These are phyloP conservation scores for Latrodectus geometricus DNA, from an alignment of 1,140 invertebrate genomes.

Conservation along the genomic window DNA sequence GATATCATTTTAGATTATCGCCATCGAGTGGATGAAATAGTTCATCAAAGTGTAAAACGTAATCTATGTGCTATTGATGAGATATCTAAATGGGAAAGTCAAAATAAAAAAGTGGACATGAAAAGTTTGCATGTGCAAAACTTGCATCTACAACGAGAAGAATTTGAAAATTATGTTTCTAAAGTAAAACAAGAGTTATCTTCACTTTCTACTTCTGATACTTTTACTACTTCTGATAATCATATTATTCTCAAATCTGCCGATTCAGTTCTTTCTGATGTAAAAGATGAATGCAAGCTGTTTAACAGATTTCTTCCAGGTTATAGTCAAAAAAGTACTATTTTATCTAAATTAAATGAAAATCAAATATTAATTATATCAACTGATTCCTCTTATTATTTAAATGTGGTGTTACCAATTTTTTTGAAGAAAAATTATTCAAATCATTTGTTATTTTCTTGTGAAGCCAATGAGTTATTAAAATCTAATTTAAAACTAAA, in stretches of 20 bases:
- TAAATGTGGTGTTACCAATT: slow-evolving; percentile 26
- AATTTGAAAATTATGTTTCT: slow-evolving; percentile 30
- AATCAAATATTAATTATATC: slow-evolving; percentile 39
- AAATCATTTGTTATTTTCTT: slow-evolving; percentile 28
- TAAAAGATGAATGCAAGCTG: slow-evolving; percentile 37
- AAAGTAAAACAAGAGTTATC: slow-evolving; percentile 14
- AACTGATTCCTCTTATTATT: slow-evolving; percentile 31
- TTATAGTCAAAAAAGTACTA: slow-evolving; percentile 21
- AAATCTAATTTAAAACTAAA: slow-evolving; percentile 13
- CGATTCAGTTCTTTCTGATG: slow-evolving; percentile 10
- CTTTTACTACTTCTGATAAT: slow-evolving; percentile 12
- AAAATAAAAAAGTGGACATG: background rate
- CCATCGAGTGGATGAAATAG: background rate
- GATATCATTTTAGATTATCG: slow-evolving; percentile 31
- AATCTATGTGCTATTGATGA: background rate
- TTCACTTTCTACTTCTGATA: slow-evolving; percentile 6
- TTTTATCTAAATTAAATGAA: slow-evolving; percentile 6
- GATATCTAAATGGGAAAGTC: background rate
- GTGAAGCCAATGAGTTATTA: slow-evolving; percentile 29
- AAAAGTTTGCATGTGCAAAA: slow-evolving; percentile 1
- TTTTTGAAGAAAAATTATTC: slow-evolving; percentile 31
- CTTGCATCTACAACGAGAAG: slow-evolving; percentile 10
- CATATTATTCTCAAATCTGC: slow-evolving; percentile 6
- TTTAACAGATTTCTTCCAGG: slow-evolving; percentile 37
- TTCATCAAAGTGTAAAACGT: background rate